Percentiles rank a stretch among this genome's conserved stretches.
phyloP scores from a whole-genome alignment of 2,797 vertebrate genomes.

The Myotis vivesi region DNA sequence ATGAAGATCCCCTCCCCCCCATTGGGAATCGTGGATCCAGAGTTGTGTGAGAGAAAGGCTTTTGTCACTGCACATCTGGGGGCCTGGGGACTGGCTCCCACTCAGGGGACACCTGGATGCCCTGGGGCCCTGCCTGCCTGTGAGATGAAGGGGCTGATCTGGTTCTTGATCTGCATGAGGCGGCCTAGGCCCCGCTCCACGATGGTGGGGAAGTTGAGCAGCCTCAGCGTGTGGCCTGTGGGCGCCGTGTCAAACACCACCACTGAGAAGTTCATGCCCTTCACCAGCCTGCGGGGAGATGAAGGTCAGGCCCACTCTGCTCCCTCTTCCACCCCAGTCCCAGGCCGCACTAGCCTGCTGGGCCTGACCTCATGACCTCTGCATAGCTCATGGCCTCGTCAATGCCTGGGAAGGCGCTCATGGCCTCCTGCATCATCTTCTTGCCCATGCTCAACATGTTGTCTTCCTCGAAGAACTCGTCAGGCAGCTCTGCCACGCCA shows the following conservation, averaged over 20 bases:
- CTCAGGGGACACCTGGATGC: not conserved
- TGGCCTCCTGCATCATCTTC: constrained; percentile 99
- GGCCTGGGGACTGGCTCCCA: not conserved
- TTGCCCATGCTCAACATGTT: constrained; percentile 98
- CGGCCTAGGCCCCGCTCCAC: constrained; percentile 95
- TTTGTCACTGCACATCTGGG: not conserved
- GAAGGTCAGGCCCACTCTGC: not conserved
- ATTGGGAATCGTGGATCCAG: accelerated
- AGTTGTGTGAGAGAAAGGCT: not conserved
- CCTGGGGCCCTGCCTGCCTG: constrained; percentile 85
- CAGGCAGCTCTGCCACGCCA: constrained; percentile 94
- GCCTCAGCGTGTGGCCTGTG: constrained; percentile 94
- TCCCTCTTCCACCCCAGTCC: constrained; percentile 74
- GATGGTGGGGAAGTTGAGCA: constrained; percentile 97
- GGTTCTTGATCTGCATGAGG: constrained; percentile 99
- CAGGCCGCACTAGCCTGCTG: not conserved
- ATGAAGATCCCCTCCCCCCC: not conserved
- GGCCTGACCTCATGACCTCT: constrained; percentile 91
- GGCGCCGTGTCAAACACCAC: constrained; percentile 97
- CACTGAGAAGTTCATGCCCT: constrained; percentile 98
- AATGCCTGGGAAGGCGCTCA: constrained; percentile 96
- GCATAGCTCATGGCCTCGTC: constrained; percentile 98
- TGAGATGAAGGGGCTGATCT: constrained; percentile 98
- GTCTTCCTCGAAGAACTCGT: constrained; percentile 98
- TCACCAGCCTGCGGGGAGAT: constrained; percentile 89